Percentiles rank a stretch among this genome's conserved stretches.
phyloP scores from a whole-genome alignment of 2,888 invertebrate genomes.

The Thera britannica region DNA sequence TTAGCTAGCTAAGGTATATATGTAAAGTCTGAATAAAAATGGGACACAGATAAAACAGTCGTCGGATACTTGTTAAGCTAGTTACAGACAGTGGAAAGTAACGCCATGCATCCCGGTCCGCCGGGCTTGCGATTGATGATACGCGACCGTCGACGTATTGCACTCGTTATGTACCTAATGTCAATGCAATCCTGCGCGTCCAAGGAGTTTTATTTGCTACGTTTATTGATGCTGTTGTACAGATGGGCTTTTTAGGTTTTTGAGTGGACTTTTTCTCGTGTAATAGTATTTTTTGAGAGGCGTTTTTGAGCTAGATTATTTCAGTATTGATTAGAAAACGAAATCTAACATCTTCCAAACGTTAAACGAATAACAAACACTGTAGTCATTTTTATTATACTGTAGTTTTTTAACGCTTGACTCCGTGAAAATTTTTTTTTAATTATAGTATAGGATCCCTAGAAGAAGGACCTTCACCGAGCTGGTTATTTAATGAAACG shows the following conservation, averaged over 20 bases:
- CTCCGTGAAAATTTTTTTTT: no score
- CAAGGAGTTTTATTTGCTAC: slow-evolving; percentile 64
- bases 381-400: no score
- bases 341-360: no score
- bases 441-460: no score
- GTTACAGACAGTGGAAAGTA: slow-evolving; percentile 30
- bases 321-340: no score
- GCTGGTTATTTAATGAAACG: no score
- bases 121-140: slow-evolving; percentile 76
- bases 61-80: slow-evolving; percentile 26
- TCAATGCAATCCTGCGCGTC: slow-evolving; percentile 70
- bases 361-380: no score
- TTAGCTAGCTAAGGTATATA: no score
- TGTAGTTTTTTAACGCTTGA: no score
- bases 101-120: slow-evolving; percentile 58
- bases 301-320: no score
- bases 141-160: slow-evolving; percentile 74
- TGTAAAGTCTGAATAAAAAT: slow-evolving; percentile 1
- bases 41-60: slow-evolving; percentile 20
- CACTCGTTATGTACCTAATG: slow-evolving; percentile 81
- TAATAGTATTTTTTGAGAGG: not conserved
- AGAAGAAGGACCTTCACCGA: no score
- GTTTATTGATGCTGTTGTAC: slow-evolving; percentile 34
- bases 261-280: not conserved
- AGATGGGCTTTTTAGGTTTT: not conserved